Conservation (phyloP, 2,113 vertebrate species). For the Nannobrachium achirus region DNA sequence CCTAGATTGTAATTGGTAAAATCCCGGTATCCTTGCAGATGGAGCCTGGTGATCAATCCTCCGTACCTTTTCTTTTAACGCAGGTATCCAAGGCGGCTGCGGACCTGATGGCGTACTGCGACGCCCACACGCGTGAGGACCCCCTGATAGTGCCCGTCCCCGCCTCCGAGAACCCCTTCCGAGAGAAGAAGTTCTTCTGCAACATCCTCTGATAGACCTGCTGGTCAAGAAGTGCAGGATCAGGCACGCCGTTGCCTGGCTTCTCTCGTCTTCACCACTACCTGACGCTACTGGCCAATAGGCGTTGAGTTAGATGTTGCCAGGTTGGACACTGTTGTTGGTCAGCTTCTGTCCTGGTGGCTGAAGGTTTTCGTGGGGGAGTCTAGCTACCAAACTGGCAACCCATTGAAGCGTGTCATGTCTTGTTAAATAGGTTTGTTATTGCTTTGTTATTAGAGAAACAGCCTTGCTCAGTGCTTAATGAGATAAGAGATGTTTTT, state of each 20-base stretch:
- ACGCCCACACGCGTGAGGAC: conserved; percentile 94
- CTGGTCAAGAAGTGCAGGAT: conserved; percentile 30
- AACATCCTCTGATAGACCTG: conserved; percentile 89
- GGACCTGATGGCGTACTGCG: conserved; percentile 96
- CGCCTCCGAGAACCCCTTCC: conserved; percentile 97
- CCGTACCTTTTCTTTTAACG: neutral
- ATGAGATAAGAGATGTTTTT: conserved; percentile 71
- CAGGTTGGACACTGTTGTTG: conserved; percentile 70
- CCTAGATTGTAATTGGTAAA: too few species aligned
- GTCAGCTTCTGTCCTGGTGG: conserved; percentile 71
- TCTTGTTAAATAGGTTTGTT: conserved; percentile 82
- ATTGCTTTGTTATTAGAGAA: conserved; percentile 82
- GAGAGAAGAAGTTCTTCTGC: conserved; percentile 99
- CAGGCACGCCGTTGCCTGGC: conserved; percentile 67
- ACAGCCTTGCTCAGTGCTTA: conserved; percentile 78
- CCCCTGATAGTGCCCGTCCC: conserved; percentile 96
- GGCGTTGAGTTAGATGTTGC: conserved; percentile 70
- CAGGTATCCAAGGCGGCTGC: conserved; percentile 97
- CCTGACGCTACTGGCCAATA: conserved; percentile 71
- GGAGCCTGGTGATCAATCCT: neutral
- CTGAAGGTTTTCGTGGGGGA: conserved; percentile 69
- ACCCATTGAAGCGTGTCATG: conserved; percentile 73
- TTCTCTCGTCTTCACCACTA: conserved; percentile 74
- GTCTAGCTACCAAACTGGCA: conserved; percentile 68
- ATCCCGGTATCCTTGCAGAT: too few species aligned